Percentiles rank a stretch among this genome's conserved stretches.
These are phyloP conservation scores for Amyelois transitella DNA, from an alignment of 1,140 invertebrate genomes.

Conservation along the genomic window DNA sequence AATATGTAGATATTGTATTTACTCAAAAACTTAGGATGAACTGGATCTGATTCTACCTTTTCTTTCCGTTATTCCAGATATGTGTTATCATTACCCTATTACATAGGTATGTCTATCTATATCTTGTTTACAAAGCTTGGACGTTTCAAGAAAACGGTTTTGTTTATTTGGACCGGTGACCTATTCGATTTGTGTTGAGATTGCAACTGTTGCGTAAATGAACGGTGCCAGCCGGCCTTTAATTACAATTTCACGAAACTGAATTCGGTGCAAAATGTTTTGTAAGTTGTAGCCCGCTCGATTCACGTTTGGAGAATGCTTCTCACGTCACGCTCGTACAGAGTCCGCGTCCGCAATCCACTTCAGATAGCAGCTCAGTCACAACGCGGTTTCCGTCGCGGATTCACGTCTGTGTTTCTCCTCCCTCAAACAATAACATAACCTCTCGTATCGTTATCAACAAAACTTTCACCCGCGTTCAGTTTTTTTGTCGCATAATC, in stretches of 20 bases:
- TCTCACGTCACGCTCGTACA: neutral
- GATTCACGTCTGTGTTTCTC: slow-evolving; percentile 27
- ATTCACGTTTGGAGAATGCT: neutral
- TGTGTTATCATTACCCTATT: too few relatives aligned
- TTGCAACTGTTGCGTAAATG: neutral
- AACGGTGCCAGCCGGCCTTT: neutral
- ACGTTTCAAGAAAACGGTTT: neutral
- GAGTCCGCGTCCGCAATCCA: slow-evolving; percentile 32
- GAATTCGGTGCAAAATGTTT: neutral
- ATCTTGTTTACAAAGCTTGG: neutral
- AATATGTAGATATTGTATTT: too few relatives aligned
- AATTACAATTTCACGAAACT: neutral
- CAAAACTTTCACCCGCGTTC: slow-evolving; percentile 30
- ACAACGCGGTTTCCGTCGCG: slow-evolving; percentile 36
- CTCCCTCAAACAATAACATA: slow-evolving; percentile 40
- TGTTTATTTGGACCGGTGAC: neutral
- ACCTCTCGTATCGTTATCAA: slow-evolving; percentile 36
- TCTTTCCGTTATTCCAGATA: too few relatives aligned
- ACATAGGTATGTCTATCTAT: neutral
- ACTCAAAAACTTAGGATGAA: too few relatives aligned
- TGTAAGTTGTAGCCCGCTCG: neutral
- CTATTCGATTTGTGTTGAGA: neutral
- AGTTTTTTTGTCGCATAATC: slow-evolving; percentile 5
- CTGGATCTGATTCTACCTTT: too few relatives aligned
- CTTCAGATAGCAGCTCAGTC: slow-evolving; percentile 27